Percentiles rank a stretch among this genome's conserved stretches.
Evolutionary conservation across 2,113 vertebrate genomes (phyloP).

Genomic region (Actinemys pallida): DNA sequence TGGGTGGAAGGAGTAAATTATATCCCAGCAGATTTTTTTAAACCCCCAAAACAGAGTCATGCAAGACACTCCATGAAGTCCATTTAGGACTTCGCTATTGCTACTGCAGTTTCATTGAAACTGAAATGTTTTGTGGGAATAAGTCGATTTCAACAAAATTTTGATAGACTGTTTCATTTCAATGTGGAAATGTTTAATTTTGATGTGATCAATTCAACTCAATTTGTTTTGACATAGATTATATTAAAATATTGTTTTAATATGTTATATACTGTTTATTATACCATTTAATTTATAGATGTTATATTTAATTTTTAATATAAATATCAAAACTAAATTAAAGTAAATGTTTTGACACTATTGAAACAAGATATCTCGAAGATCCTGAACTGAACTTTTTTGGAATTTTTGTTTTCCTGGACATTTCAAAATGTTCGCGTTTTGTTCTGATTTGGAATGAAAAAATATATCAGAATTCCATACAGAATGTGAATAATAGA

Average conservation of each 20-base stretch:
- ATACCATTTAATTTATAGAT: background rate
- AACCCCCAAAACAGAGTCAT: background rate
- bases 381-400: background rate
- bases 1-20: background rate
- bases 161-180: background rate
- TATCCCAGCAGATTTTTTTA: background rate
- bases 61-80: background rate
- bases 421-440: background rate
- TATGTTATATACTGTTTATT: background rate
- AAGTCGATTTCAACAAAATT: background rate
- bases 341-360: background rate
- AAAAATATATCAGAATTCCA: background rate
- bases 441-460: background rate
- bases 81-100: background rate
- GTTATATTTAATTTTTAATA: background rate
- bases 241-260: background rate
- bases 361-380: background rate
- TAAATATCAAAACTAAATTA: background rate
- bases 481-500: background rate
- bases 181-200: background rate
- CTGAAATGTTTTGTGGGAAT: background rate
- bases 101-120: fast-evolving
- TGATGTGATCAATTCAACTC: background rate
- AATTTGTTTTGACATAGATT: background rate
- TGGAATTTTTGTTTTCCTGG: background rate